Conservation (phyloP, 1,140 invertebrate genomes). For the Wiebesia pumilae region DNA sequence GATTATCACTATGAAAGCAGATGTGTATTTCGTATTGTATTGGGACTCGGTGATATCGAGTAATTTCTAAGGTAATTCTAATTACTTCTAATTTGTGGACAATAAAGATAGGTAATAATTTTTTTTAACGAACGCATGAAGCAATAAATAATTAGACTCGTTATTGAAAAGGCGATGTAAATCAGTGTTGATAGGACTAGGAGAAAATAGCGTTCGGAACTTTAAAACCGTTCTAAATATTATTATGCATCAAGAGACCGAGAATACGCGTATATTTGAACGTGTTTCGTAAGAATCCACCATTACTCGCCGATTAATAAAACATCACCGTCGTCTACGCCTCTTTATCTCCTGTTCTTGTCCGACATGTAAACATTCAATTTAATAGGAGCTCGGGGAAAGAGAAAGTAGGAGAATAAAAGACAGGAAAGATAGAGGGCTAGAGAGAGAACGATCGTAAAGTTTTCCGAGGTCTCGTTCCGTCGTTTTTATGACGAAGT, state of each 20-base stretch:
- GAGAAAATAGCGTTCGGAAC: not conserved
- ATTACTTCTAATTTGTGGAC: not conserved
- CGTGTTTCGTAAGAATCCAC: not conserved
- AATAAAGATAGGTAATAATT: not conserved
- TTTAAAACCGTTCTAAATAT: conserved; percentile 2
- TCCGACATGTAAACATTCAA: conserved; percentile 25
- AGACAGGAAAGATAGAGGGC: not conserved
- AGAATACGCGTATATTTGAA: not conserved
- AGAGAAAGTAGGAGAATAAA: conserved; percentile 11
- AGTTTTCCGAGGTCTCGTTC: conserved; percentile 21
- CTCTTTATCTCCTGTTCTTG: not conserved
- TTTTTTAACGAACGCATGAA: not conserved
- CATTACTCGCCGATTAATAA: not conserved
- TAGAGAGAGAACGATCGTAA: conserved; percentile 18
- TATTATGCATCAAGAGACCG: not conserved
- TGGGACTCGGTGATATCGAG: not conserved
- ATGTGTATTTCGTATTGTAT: not conserved
- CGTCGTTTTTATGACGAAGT: conserved; percentile 30
- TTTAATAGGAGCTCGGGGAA: conserved; percentile 22
- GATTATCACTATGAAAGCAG: not conserved
- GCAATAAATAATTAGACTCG: not conserved
- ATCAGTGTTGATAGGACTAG: not conserved
- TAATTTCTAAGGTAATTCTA: not conserved
- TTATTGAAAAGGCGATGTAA: not conserved
- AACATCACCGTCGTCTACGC: not conserved